These are phyloP conservation scores for Dicroscelio sp. DNA, from an alignment of 2,888 invertebrate genomes.

Conservation along the genomic window DNA sequence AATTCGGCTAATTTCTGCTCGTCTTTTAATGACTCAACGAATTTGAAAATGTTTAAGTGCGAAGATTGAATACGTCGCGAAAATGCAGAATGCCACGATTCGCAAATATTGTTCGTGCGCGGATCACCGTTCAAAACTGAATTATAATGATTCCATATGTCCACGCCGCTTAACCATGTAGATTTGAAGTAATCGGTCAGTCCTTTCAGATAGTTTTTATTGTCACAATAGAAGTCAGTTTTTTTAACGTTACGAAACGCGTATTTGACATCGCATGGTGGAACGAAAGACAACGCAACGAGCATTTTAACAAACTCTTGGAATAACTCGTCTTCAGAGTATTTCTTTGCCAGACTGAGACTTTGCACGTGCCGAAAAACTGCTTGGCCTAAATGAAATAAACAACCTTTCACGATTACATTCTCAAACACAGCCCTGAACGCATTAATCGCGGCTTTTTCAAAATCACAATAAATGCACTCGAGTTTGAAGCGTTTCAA, in stretches of 20 bases:
- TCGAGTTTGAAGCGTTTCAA: background rate
- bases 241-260: background rate
- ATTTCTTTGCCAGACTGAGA: background rate
- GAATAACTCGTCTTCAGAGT: background rate
- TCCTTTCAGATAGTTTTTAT: background rate
- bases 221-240: background rate
- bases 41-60: no score
- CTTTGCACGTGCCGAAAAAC: background rate
- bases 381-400: conserved; percentile 35
- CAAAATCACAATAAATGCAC: background rate
- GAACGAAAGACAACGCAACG: conserved; percentile 1
- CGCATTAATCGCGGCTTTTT: conserved; percentile 13
- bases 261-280: background rate
- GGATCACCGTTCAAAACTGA: background rate
- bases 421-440: background rate
- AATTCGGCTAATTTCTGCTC: no score
- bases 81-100: conserved; percentile 16
- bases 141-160: conserved; percentile 5
- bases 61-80: no score
- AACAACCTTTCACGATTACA: conserved; percentile 18
- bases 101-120: conserved; percentile 2
- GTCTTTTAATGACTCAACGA: no score
- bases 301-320: conserved; percentile 12
- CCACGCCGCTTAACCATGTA: background rate
- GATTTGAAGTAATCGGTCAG: conserved; percentile 10